Evolutionary conservation across 2,888 invertebrate genomes (phyloP), one percentile per base, ranked within the genome.

Genomic region (Zygothrica quintamaculata): DNA sequence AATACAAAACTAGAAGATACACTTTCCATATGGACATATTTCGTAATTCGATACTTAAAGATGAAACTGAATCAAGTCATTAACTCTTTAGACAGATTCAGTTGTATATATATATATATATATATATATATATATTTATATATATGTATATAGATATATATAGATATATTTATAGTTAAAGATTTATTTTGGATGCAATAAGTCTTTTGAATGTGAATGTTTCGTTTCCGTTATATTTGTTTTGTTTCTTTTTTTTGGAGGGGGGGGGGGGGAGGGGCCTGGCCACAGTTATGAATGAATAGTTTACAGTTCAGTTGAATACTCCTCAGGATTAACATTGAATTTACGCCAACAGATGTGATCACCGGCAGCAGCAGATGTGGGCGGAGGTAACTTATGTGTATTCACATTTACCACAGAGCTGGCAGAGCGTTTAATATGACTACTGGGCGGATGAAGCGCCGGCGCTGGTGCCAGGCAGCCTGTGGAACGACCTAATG

Each of bases 331-430:
- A 80, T 90, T 91, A 31, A 90, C 89, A 15, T 90, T 88, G 72
- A 90, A 89, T 60, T 87, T 92, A 60, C 92, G 90, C 90, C 93
- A 92, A 87, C 93, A 93, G 56, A 93, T 92, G 74, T 93, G 93
- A 69, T 92, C 92, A 3, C 84, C 86, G 31, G 81, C 88, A 9
- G 78, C 72, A n/a, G 85, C 74, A 3, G 61, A 52, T 1, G 73
- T 69, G 6, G 80, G 75, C 34, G 87, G 88, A 39, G 89, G 87
- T 58, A 88, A 47, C 37, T 85, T 89, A 22, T 77, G 80, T 0
- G 74, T 75, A 8, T 77, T 76, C 0, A 81, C 74, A 53, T 78
- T 87, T 6, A 82, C 80, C 55, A 86, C 88, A 3, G 88, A 82
- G 58, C 86, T 89, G 48, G 87, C 82, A 5, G 86, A 85, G 40